Base-by-base conservation (phyloP, 2,797 vertebrate species). In the Mallotus villosus region DNA sequence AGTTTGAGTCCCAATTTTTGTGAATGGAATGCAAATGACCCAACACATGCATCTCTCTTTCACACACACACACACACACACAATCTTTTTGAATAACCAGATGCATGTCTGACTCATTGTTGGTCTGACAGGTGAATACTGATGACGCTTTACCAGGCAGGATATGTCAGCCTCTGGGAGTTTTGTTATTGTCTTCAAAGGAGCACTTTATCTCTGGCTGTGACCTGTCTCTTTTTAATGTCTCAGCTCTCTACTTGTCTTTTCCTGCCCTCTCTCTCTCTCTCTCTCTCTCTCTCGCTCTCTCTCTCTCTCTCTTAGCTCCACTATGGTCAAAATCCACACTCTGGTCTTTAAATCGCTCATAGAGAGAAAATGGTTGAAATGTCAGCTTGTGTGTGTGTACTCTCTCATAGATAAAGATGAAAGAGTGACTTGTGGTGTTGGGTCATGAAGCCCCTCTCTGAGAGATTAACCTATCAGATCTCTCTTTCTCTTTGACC, bases 391-490 rank as follows among this genome's bases (percentile, higher is more conserved):
- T 34, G 61, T 22, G 2, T 27, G 2, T 27, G 73, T 3, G 29
- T 57, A 60, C 32, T 29, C 17, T 3, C 25, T 32, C 27, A 62
- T 29, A 63, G 61, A 72, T 12, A 59, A 34, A 59, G 78, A 72
- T 21, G 70, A 68, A 66, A 82, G 78, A 85, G 84, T 51, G 86
- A 86, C 86, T 86, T 12, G 21, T 41, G 46, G 67, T 80, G 0
- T 57, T 17, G 65, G 49, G 65, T 53, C 49, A 27, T 29, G 21
- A 12, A n/a, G 14, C 17, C 22, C 49, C 73, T 22, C 80, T 84
- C 88, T 90, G 77, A 88, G 87, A 67, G 72, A 46, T 29, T 79
- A 82, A 88, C 81, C 88, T 76, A 59, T 86, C 14, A 81, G 81
- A 86, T 81, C 81, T 83, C 3, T 22, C 49, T 51, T 81, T n/a